phyloP scores from a whole-genome alignment of 2,113 vertebrate species.

The Chunga burmeisteri region DNA sequence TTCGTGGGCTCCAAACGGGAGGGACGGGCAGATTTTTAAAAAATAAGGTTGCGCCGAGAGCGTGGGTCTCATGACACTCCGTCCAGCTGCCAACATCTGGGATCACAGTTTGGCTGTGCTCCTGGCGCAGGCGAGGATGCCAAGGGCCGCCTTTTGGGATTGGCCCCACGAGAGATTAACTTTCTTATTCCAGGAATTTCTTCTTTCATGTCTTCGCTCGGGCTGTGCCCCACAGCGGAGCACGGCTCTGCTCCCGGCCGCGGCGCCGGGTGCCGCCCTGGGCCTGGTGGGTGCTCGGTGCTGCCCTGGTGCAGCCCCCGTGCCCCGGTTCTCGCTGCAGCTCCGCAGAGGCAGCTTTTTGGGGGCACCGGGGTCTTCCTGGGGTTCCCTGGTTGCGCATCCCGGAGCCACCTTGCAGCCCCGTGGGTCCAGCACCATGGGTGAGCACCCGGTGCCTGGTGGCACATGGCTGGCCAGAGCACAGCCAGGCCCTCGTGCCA shows the following conservation, averaged over 20 bases:
- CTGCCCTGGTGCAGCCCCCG: fast-evolving
- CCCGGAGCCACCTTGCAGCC: not conserved
- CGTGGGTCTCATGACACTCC: constrained; percentile 10
- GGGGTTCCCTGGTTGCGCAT: not conserved
- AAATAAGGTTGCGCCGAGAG: not conserved
- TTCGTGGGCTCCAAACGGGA: not conserved
- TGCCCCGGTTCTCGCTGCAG: fast-evolving
- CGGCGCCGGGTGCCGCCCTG: not conserved
- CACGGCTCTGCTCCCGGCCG: not conserved
- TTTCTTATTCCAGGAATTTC: constrained; percentile 63
- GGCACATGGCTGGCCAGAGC: not conserved
- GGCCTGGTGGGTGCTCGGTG: not conserved
- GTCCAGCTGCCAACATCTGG: constrained; percentile 65
- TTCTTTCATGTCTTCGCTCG: constrained; percentile 49
- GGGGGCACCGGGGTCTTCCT: fast-evolving
- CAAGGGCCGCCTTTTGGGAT: constrained; percentile 39
- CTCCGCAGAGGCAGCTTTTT: not conserved
- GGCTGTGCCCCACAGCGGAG: constrained; percentile 22
- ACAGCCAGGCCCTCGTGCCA: fast-evolving
- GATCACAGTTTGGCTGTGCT: constrained; percentile 42
- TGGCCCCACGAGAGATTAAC: constrained; percentile 22
- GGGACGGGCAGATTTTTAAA: constrained; percentile 46
- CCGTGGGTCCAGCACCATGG: fast-evolving
- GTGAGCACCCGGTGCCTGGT: fast-evolving
- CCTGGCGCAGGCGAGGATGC: constrained; percentile 10